Base-by-base conservation (phyloP, 2,888 invertebrate genomes). In the Euzophera pinguis region DNA sequence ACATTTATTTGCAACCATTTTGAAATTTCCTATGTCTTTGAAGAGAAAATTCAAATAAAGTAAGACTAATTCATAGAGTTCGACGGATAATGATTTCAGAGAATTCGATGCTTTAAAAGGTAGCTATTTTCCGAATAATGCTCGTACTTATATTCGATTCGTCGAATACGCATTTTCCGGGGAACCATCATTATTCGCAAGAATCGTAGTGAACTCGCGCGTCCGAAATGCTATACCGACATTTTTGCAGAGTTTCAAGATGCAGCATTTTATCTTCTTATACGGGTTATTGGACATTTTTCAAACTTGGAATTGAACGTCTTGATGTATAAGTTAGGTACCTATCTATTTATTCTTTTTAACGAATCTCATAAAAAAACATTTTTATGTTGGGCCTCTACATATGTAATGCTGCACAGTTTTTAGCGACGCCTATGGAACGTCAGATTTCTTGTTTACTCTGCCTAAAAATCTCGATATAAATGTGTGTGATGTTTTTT, bases 151-250 rank as follows among this genome's bases (percentile, higher is more conserved):
- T 39, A 39, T 29, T 39, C 27, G 10, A 49, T 29, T 39, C 10
- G 49, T 39, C 32, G 13, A 50, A 50, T 38, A 39, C 48, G 48
- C 48, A 48, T 38, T 38, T 50, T 41, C 41, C 39, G 14, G 10
- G 14, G 14, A 10, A 50, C 39, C 48, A 37, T 50, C 39, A 39
- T 49, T 39, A 49, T 50, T 41, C 27, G 32, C 39, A n/a, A 13
- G 39, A 50, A 38, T 39, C 29, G 39, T 10, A 27, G 49, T 29
- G 39, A 39, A 39, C 29, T 48, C 37, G 48, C 29, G 37, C 48
- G 27, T 38, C 13, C 38, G 22, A 48, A 48, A 48, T 38, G 37
- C 37, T 35, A 13, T 27, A 38, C 38, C 3, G 17, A 29, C 37
- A 48, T 38, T 38, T 48, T 27, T 37, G 3, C 35, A 27, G 12